Percentiles rank a stretch among this genome's conserved stretches.
These are phyloP conservation scores for Colaptes auratus DNA, from an alignment of 2,113 vertebrate genomes.

Conservation along the genomic window DNA sequence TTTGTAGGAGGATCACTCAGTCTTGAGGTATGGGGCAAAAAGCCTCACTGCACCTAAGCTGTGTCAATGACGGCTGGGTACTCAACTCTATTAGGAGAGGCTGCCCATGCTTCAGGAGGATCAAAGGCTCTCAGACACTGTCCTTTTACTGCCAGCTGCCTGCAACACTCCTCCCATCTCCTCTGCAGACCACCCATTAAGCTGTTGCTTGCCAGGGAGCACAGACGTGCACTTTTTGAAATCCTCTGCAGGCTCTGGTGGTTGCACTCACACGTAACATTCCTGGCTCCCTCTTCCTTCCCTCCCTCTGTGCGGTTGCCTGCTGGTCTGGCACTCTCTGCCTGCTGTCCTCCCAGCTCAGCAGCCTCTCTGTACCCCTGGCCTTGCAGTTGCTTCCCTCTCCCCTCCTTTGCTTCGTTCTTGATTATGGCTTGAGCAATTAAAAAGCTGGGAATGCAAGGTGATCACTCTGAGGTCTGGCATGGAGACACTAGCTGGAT, in stretches of 20 bases:
- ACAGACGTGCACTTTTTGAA: neutral
- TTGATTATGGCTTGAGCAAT: rapidly evolving
- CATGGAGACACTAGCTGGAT: neutral
- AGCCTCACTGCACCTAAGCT: rapidly evolving
- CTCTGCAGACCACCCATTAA: constrained; percentile 52
- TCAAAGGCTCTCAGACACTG: neutral
- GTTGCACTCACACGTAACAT: neutral
- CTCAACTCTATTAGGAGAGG: rapidly evolving
- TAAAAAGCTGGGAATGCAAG: neutral
- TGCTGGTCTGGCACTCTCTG: neutral
- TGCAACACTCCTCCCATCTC: neutral
- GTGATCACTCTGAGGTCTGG: neutral
- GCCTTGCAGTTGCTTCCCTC: neutral
- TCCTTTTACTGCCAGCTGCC: neutral
- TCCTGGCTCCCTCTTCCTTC: neutral
- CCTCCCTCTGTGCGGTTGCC: neutral
- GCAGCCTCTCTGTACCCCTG: neutral
- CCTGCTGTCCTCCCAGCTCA: neutral
- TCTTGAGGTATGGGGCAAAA: neutral
- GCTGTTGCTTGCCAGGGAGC: neutral
- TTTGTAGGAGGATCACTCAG: neutral
- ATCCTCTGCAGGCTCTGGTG: neutral
- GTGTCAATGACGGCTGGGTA: neutral
- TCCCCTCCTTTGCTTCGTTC: neutral
- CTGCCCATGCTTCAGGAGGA: neutral